Evolutionary conservation across 2,888 invertebrate genomes (phyloP).

Genomic region (Galeopsomyia nigrocyanea): DNA sequence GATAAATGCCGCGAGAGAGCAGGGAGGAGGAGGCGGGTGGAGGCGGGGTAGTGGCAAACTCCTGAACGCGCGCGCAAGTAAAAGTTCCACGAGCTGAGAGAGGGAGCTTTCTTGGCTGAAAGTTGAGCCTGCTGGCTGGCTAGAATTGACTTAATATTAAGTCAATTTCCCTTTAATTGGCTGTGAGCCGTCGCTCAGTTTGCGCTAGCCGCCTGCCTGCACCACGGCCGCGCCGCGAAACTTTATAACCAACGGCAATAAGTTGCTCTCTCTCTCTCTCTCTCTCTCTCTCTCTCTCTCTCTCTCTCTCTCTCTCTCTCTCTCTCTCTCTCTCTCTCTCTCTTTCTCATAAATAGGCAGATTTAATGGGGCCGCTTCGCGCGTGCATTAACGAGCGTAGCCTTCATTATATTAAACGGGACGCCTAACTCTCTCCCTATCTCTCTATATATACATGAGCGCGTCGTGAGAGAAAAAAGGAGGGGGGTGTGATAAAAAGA

Average conservation of each 20-base stretch:
- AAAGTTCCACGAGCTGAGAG: too few relatives aligned
- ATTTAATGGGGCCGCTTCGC: background rate
- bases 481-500: background rate
- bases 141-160: conserved; percentile 38
- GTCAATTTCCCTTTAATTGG: conserved; percentile 42
- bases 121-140: conserved; percentile 1
- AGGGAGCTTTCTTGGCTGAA: background rate
- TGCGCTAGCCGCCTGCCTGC: background rate
- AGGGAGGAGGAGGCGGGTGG: too few relatives aligned
- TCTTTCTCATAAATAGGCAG: conserved; percentile 13
- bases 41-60: too few relatives aligned
- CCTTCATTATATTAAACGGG: conserved; percentile 10
- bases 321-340: too few relatives aligned
- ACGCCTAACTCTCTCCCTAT: too few relatives aligned
- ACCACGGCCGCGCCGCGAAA: background rate
- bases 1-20: too few relatives aligned
- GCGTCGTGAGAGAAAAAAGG: too few relatives aligned
- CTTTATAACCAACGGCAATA: conserved; percentile 3
- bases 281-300: too few relatives aligned
- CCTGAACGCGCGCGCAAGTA: too few relatives aligned
- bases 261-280: conserved; percentile 7
- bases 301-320: too few relatives aligned
- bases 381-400: conserved; percentile 20
- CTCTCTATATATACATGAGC: too few relatives aligned
- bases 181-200: conserved; percentile 8